phyloP scores from a whole-genome alignment of 2,113 vertebrate species.

The Hyperoodon ampullatus region DNA sequence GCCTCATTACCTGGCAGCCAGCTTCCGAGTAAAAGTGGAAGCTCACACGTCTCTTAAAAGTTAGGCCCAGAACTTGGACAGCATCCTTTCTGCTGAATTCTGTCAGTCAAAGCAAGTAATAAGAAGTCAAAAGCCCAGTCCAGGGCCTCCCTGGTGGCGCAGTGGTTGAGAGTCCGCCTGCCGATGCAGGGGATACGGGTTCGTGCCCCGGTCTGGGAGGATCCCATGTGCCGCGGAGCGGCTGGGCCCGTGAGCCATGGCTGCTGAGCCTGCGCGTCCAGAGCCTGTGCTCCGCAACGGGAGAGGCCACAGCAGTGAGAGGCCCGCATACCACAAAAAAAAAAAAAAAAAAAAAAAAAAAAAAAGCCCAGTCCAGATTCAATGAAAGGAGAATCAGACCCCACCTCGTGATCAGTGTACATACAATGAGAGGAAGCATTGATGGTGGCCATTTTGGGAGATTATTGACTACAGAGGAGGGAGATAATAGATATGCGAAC shows the following conservation, averaged over 20 bases:
- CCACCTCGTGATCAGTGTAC: neutral
- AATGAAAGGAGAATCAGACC: neutral
- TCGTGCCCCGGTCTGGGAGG: too few relatives aligned
- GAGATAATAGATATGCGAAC: neutral
- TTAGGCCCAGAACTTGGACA: neutral
- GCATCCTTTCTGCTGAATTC: neutral
- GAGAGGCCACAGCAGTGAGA: too few relatives aligned
- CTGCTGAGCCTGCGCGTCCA: too few relatives aligned
- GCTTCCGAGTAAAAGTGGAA: neutral
- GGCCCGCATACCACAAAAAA: too few relatives aligned
- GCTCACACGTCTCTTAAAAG: neutral
- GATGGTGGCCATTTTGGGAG: neutral
- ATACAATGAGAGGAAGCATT: neutral
- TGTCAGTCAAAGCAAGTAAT: neutral
- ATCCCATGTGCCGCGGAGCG: too few relatives aligned
- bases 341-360: too few relatives aligned
- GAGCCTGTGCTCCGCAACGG: too few relatives aligned
- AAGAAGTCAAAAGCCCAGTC: neutral
- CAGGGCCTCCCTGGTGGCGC: too few relatives aligned
- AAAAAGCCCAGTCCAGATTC: neutral
- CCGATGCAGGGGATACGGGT: too few relatives aligned
- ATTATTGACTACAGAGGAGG: neutral
- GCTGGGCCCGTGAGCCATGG: too few relatives aligned
- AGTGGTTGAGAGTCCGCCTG: too few relatives aligned
- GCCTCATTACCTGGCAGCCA: neutral